Evolutionary conservation across 2,113 vertebrate species (phyloP).

Genomic region (Lophura nycthemera): DNA sequence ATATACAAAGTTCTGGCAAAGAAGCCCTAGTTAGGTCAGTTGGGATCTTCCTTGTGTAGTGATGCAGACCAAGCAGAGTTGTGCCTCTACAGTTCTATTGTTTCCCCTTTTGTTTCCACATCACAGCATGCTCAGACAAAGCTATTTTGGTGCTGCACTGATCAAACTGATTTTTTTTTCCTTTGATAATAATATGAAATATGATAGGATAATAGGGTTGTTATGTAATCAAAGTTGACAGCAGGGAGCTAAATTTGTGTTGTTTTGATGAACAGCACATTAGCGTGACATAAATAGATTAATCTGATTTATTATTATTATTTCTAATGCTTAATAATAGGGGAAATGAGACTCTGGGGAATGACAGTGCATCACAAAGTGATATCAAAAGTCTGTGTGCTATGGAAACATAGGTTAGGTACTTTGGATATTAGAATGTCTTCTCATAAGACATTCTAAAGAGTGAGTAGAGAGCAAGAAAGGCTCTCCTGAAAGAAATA

Average conservation of each 20-base stretch:
- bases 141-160: slow-evolving; percentile 68
- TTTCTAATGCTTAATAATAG: slow-evolving; percentile 71
- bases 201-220: slow-evolving; percentile 60
- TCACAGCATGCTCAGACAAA: slow-evolving; percentile 53
- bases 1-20: background rate
- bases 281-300: slow-evolving; percentile 71
- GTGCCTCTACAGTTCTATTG: slow-evolving; percentile 17
- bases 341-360: slow-evolving; percentile 58
- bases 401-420: background rate
- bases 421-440: background rate
- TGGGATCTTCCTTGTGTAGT: background rate
- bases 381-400: background rate
- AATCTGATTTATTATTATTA: slow-evolving; percentile 75
- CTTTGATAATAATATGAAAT: slow-evolving; percentile 70
- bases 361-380: slow-evolving; percentile 42
- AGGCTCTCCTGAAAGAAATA: background rate
- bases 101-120: slow-evolving; percentile 45
- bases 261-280: slow-evolving; percentile 70
- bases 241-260: slow-evolving; percentile 72
- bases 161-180: slow-evolving; percentile 68
- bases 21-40: background rate
- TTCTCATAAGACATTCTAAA: background rate
- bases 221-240: slow-evolving; percentile 70
- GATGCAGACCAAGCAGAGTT: slow-evolving; percentile 10
- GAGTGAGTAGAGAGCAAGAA: rapidly evolving